phyloP scores from a whole-genome alignment of 53 echinoderm and acorn worm species.

The Paelopatides confundens region DNA sequence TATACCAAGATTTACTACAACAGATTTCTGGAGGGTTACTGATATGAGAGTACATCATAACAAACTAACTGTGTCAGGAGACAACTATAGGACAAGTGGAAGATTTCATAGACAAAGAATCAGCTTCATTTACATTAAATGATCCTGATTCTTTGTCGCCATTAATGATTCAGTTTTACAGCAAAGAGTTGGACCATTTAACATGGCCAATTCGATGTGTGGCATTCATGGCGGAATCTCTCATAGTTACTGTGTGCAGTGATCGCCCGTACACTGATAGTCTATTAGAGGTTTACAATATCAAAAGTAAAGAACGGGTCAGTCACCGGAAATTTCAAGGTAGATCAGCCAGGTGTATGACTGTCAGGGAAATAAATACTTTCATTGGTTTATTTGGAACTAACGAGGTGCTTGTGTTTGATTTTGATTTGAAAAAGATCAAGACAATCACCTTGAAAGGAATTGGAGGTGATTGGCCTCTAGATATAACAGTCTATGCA shows the following conservation, averaged over 20 bases:
- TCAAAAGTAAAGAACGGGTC: no score
- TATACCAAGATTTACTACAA: neutral
- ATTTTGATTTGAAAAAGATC: neutral
- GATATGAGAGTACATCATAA: neutral
- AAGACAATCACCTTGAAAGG: constrained; percentile 13
- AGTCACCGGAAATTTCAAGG: no score
- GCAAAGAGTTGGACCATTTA: neutral
- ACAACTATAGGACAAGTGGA: neutral
- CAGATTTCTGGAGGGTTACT: neutral
- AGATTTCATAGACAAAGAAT: neutral
- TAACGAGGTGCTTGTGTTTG: neutral
- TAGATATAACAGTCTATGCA: neutral
- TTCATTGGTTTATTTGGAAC: neutral
- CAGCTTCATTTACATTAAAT: neutral
- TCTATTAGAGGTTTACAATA: no score
- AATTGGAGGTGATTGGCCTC: neutral
- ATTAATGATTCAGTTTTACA: neutral
- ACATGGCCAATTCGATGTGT: neutral
- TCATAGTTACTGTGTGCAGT: no score
- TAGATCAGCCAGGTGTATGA: neutral
- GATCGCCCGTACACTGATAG: no score
- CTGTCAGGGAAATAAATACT: neutral
- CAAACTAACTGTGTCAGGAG: neutral
- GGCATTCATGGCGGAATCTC: no score
- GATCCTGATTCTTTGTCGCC: neutral